Evolutionary conservation across 1,140 invertebrate genomes (phyloP).

Genomic region (Cherax destructor): DNA sequence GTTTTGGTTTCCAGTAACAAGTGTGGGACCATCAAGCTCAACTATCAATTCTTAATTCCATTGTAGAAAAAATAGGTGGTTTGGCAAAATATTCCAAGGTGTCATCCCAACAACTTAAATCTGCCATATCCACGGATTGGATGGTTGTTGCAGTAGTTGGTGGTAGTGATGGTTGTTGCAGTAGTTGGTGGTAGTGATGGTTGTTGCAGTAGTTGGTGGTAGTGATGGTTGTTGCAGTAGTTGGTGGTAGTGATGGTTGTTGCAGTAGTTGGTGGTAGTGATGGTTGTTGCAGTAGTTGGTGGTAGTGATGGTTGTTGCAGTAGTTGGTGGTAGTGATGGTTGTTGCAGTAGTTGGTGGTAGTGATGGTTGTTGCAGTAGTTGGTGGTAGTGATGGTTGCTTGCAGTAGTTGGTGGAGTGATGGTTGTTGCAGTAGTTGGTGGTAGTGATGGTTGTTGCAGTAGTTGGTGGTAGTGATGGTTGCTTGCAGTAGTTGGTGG

Average conservation of each 20-base stretch:
- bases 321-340: not conserved
- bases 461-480: not conserved
- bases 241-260: not conserved
- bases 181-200: not conserved
- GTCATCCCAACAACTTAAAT: too few species aligned
- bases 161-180: not conserved
- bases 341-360: not conserved
- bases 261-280: not conserved
- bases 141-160: not conserved
- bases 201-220: not conserved
- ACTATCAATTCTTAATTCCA: too few species aligned
- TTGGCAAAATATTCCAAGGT: too few species aligned
- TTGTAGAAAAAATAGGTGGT: too few species aligned
- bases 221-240: not conserved
- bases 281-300: not conserved
- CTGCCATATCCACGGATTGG: too few species aligned
- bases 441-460: not conserved
- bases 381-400: not conserved
- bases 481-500: not conserved
- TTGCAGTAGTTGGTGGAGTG: not conserved
- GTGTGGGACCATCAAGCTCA: too few species aligned
- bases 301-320: not conserved
- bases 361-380: not conserved
- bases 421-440: not conserved
- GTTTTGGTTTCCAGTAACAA: too few species aligned